A percentile compares a stretch with the other conserved stretches of the same genome.
Conservation (phyloP, 1,140 invertebrate species). For the Drosophila teissieri region DNA sequence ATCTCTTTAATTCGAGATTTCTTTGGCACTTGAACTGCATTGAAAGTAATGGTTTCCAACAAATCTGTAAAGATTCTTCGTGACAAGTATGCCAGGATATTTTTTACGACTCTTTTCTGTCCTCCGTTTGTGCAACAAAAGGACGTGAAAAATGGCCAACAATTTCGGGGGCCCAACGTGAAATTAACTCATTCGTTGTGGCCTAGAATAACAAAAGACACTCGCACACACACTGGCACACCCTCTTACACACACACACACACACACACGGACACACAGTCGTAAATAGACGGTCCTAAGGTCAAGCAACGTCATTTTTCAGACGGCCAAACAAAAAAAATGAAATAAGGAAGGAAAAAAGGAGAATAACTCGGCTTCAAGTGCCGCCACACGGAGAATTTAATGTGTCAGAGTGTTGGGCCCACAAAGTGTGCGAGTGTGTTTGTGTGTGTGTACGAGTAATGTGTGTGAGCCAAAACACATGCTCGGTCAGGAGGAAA, state of each 20-base stretch:
- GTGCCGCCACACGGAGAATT: slow-evolving; percentile 46
- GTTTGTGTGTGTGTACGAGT: slow-evolving; percentile 6
- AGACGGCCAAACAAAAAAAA: slow-evolving; percentile 68
- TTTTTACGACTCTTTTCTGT: slow-evolving; percentile 41
- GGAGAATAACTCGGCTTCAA: slow-evolving; percentile 48
- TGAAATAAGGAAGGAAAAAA: slow-evolving; percentile 12
- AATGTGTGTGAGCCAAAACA: slow-evolving; percentile 50
- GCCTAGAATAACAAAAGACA: slow-evolving; percentile 63
- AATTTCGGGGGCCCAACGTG: slow-evolving; percentile 63
- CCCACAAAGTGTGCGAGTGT: neutral
- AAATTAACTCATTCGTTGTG: slow-evolving; percentile 80
- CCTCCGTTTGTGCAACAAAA: slow-evolving; percentile 35
- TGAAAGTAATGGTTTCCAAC: neutral
- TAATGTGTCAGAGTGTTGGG: slow-evolving; percentile 14
- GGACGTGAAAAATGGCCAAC: slow-evolving; percentile 61
- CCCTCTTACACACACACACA: neutral
- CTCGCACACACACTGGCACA: slow-evolving; percentile 10
- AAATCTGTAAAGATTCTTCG: slow-evolving; percentile 10
- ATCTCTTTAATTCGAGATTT: too few relatives aligned
- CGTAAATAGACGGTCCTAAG: slow-evolving; percentile 48
- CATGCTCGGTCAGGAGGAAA: slow-evolving; percentile 67
- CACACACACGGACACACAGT: slow-evolving; percentile 5
- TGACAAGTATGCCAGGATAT: neutral
- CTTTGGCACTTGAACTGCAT: too few relatives aligned
- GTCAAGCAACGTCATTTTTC: slow-evolving; percentile 78